Evolutionary conservation across 2,888 invertebrate species (phyloP).

Genomic region (Sialis fuliginosa): DNA sequence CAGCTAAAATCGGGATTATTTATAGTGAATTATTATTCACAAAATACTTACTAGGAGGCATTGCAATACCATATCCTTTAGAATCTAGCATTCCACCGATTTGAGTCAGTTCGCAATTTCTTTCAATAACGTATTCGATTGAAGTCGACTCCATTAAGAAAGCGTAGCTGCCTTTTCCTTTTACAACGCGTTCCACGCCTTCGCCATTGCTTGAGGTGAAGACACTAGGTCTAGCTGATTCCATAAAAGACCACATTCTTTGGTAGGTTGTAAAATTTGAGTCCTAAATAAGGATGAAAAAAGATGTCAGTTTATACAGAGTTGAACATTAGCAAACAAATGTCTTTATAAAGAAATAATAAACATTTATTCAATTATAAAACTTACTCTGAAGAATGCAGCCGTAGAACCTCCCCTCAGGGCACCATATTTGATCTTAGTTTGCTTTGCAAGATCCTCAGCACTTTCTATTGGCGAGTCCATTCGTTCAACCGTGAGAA

Average conservation of each 20-base stretch:
- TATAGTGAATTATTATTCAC: not conserved
- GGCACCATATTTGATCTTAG: constrained; percentile 92
- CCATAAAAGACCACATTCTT: constrained; percentile 94
- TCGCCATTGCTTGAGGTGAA: constrained; percentile 74
- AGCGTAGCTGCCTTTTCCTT: constrained; percentile 77
- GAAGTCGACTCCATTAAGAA: constrained; percentile 96
- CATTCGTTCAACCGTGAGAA: constrained; percentile 83
- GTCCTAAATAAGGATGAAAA: constrained; percentile 37
- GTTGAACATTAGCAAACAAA: not conserved
- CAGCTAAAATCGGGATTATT: too few relatives aligned
- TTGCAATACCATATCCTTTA: constrained; percentile 90
- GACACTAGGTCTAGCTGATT: constrained; percentile 68
- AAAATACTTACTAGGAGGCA: constrained; percentile 62
- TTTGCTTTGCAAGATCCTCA: constrained; percentile 90
- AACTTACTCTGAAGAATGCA: constrained; percentile 74
- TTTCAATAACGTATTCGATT: constrained; percentile 84
- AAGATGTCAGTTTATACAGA: not conserved
- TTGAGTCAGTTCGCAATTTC: constrained; percentile 79
- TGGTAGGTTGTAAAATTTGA: constrained; percentile 89
- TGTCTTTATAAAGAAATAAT: not conserved
- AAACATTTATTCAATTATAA: not conserved
- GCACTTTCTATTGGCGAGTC: constrained; percentile 89
- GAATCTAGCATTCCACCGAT: constrained; percentile 85
- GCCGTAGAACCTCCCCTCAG: constrained; percentile 85
- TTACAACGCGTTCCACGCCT: constrained; percentile 76